A percentile compares a stretch with the other conserved stretches of the same genome.
These are phyloP conservation scores for Syncerus caffer DNA, from an alignment of 2,797 vertebrate genomes.

Conservation along the genomic window DNA sequence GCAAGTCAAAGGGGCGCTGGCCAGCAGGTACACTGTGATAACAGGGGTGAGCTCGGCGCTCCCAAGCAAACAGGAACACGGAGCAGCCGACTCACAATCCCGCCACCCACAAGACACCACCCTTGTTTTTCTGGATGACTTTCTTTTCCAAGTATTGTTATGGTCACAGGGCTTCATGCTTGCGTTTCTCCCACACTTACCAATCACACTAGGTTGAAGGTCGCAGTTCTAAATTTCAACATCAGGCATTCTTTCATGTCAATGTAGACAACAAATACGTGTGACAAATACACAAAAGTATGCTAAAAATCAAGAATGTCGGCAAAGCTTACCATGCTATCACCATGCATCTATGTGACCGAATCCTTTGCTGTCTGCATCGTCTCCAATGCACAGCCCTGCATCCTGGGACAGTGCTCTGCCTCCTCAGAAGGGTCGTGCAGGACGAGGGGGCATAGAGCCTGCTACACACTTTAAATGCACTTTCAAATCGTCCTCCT, in stretches of 20 bases:
- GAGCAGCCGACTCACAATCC: background rate
- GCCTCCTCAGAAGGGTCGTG: background rate
- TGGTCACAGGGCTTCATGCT: background rate
- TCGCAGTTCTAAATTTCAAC: background rate
- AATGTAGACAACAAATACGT: background rate
- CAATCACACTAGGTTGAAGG: background rate
- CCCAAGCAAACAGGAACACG: background rate
- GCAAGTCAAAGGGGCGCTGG: background rate
- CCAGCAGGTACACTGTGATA: background rate
- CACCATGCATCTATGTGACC: background rate
- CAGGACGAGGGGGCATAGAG: background rate
- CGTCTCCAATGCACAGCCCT: background rate
- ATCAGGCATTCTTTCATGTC: background rate
- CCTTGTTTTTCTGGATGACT: background rate
- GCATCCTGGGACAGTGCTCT: background rate
- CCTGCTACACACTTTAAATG: background rate
- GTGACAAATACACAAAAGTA: background rate
- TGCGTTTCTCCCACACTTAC: background rate
- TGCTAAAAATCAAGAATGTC: background rate
- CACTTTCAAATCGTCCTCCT: background rate
- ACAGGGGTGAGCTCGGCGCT: background rate
- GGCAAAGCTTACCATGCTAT: background rate
- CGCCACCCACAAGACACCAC: background rate
- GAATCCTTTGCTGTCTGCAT: background rate
- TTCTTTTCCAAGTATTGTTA: background rate